Percentiles rank a stretch among this genome's conserved stretches.
Evolutionary conservation across 2,113 vertebrate genomes (phyloP).

Genomic region (Canis aureus): DNA sequence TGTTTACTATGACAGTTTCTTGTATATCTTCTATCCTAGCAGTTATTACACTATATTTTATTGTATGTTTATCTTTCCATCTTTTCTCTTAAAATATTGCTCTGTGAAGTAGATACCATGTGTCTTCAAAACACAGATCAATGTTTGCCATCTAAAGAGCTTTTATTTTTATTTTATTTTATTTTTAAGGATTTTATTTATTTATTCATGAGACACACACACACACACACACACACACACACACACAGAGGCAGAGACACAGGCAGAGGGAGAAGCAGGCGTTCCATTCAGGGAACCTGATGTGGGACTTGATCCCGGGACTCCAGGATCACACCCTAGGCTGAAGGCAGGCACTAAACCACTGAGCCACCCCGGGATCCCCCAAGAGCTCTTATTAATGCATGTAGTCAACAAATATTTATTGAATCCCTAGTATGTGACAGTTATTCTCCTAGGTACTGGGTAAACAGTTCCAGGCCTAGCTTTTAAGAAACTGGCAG

Average conservation of each 20-base stretch:
- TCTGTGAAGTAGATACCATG: neutral
- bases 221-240: no score
- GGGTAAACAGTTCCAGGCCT: neutral
- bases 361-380: no score
- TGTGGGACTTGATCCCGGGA: no score
- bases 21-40: neutral
- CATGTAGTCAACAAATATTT: neutral
- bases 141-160: neutral
- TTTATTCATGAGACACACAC: no score
- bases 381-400: no score
- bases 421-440: neutral
- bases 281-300: no score
- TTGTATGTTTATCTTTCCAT: neutral
- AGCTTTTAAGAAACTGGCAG: neutral
- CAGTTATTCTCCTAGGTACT: no score
- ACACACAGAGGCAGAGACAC: no score
- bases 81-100: neutral
- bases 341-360: no score
- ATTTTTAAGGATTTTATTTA: no score
- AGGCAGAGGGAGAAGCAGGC: no score
- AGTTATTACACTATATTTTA: neutral
- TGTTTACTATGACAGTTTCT: neutral
- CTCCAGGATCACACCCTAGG: no score
- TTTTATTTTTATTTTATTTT: neutral
- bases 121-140: neutral